Conservation (phyloP, 2,888 invertebrate species). For the Frankliniella fusca region DNA sequence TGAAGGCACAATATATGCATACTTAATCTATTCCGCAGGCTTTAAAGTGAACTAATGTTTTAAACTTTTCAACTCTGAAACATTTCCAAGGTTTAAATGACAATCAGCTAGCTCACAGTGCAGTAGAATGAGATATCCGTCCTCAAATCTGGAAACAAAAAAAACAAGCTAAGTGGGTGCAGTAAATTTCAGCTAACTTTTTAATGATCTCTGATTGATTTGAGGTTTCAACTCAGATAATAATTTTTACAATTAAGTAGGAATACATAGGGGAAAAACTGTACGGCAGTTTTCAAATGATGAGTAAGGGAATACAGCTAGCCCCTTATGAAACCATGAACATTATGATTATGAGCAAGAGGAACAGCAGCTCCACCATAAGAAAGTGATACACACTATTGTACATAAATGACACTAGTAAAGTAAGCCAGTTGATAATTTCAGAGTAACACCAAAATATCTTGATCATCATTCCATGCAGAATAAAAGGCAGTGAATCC, state of each 20-base stretch:
- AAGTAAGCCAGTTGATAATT: conserved; percentile 14
- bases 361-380: neutral
- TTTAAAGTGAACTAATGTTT: neutral
- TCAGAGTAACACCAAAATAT: conserved; percentile 4
- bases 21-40: neutral
- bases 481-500: conserved; percentile 16
- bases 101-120: neutral
- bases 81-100: neutral
- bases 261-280: neutral
- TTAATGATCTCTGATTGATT: neutral
- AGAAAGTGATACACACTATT: neutral
- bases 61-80: neutral
- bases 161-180: neutral
- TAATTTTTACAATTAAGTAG: neutral
- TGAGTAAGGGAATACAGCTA: no score
- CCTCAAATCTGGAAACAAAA: neutral
- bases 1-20: neutral
- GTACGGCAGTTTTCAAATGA: neutral
- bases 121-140: neutral
- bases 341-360: neutral
- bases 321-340: no score
- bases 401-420: conserved; percentile 12
- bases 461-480: conserved; percentile 20
- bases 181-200: neutral
- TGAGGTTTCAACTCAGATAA: neutral